Evolutionary conservation across 2,888 invertebrate genomes (phyloP), one percentile per base, ranked within the genome.

Genomic region (Pristionchus exspectatus): DNA sequence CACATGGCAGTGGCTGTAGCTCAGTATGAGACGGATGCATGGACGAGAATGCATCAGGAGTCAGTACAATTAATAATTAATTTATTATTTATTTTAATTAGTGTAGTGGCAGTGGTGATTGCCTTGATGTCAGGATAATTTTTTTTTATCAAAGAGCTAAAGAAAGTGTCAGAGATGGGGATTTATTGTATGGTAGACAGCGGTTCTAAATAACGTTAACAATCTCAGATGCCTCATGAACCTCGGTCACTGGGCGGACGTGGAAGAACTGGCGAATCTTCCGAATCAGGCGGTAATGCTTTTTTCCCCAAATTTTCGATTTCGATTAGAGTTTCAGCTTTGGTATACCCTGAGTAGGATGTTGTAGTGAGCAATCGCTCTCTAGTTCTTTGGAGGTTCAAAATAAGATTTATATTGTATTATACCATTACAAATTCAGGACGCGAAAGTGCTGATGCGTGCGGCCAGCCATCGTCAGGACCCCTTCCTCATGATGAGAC

Each of bases 401-500:
- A 14, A 54, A 54, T 54, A 54, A 54, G 14, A 54, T 14, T 10
- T 10, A 54, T n/a, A n/a, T n/a, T 54, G 54, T 54, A 10, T 54
- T 54, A 54, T 7, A 7, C 10, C n/a, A n/a, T n/a, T n/a, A 63
- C n/a, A 63, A 63, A 63, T 95, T 91, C 93, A 94, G 72, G 97
- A 98, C 95, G 97, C 98, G 0, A 97, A 97, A 94, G 96, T 98
- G 74, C 97, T 98, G 90, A 96, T 99, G 92, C 98, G 98, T 95
- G 97, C 98, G 95, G 97, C 98, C 0, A 98, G 98, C 98, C 96
- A 98, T 89, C 97, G 98, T 89, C 98, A 98, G 0, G 97, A 98
- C 3, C 88, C 88, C 95, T 99, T 99, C 99, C 96, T 97, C 30
- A 96, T 97, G 12, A 98, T 98, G 97, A 98, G 98, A 95, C 98